Percentiles rank a stretch among this genome's conserved stretches.
Conservation (phyloP, 2,113 vertebrate species). For the Grallaria varia region DNA sequence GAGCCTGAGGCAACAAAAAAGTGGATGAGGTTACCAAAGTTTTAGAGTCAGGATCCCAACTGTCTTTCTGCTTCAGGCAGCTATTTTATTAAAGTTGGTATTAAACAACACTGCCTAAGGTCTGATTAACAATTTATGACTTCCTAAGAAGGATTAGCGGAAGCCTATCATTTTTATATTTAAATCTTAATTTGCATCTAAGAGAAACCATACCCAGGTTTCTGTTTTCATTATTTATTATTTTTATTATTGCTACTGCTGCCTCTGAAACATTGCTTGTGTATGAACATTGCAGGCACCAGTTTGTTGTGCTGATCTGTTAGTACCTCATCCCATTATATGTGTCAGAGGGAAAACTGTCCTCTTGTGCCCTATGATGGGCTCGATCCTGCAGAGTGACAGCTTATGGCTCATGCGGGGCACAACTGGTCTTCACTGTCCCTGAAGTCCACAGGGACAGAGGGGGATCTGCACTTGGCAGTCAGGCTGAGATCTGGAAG, state of each 20-base stretch:
- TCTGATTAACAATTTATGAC: constrained; percentile 78
- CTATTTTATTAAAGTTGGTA: constrained; percentile 80
- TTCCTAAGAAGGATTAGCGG: constrained; percentile 74
- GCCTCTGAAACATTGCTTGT: neutral
- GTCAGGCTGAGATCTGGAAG: neutral
- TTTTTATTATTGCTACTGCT: neutral
- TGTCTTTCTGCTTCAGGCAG: constrained; percentile 71
- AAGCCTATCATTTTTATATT: constrained; percentile 76
- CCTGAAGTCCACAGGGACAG: neutral
- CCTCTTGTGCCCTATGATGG: neutral
- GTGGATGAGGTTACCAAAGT: constrained; percentile 65
- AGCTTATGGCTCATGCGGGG: neutral
- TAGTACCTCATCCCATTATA: neutral
- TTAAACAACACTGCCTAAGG: constrained; percentile 75
- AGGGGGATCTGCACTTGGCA: neutral
- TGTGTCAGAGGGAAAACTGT: neutral
- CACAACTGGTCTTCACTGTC: neutral
- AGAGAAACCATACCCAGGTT: constrained; percentile 35
- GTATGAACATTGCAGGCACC: neutral
- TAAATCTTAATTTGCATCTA: constrained; percentile 75
- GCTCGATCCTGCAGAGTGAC: neutral
- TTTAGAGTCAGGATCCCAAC: constrained; percentile 69
- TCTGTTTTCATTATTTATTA: constrained; percentile 25
- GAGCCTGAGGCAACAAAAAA: constrained; percentile 53
- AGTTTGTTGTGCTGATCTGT: neutral